Base-by-base conservation (phyloP, 2,113 vertebrate genomes). In the Atlantisia rogersi region DNA sequence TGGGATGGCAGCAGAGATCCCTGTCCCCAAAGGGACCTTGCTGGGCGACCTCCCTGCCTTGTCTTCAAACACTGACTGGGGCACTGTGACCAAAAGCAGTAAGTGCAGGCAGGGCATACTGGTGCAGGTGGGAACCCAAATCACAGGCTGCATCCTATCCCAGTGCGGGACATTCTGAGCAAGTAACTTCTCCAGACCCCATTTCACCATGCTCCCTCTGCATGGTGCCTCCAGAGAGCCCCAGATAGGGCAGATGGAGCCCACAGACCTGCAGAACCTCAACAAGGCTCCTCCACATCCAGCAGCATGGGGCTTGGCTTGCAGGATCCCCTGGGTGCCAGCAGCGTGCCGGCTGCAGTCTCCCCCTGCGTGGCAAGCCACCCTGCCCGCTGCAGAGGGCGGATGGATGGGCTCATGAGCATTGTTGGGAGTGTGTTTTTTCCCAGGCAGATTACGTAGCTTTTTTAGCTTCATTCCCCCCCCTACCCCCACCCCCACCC, bases 381-480 rank as follows among this genome's bases (percentile, higher is more conserved):
- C 0, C 3, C 71, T 73, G 93, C 73, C 62, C n/a, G 1, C 50
- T 10, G 48, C 6, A 2, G 48, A 9, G 5, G 55, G 56, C 2
- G 9, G 42, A 15, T 13, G 24, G 5, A n/a, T 1, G 0, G 80
- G 71, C 92, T 88, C 88, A 25, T 1, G 0, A 86, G 78, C 5
- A 0, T 69, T 56, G 70, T 53, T 95, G 90, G 93, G 84, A 96
- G 94, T 1, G 1, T 0, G 59, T 77, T 94, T 94, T 95, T 94
- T 98, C 97, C 98, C 97, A 92, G 90, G 97, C 96, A 97, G 93
- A 92, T 93, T 88, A 94, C 78, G 12, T 90, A 55, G 70, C 94
- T 82, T 80, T 97, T 96, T 94, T 78, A 94, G 83, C 83, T 87
- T 83, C 75, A 90, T 82, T 46, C 91, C 83, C 56, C 60, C 53